Conservation (phyloP, 1,140 invertebrate genomes). For the Teleopsis dalmanni region DNA sequence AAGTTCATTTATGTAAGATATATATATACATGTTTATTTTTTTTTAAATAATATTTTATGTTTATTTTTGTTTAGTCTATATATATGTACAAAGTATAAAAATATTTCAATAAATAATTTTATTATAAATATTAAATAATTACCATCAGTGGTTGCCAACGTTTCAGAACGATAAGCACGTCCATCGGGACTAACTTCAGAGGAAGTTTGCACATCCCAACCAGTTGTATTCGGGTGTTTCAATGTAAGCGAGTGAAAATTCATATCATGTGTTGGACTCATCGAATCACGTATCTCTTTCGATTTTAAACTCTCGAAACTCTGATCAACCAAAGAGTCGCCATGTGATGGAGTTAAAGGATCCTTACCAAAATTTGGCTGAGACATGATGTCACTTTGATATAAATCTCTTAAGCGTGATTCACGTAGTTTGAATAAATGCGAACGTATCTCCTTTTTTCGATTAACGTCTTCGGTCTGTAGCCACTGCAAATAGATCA, state of each 20-base stretch:
- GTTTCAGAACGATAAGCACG: constrained; percentile 39
- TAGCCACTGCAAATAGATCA: constrained; percentile 60
- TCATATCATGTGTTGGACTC: constrained; percentile 55
- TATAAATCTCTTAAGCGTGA: constrained; percentile 65
- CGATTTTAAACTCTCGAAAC: constrained; percentile 64
- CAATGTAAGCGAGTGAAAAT: constrained; percentile 35
- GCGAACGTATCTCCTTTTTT: constrained; percentile 74
- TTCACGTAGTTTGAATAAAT: constrained; percentile 75
- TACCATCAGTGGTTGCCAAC: constrained; percentile 40
- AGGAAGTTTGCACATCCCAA: constrained; percentile 46
- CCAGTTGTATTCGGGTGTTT: constrained; percentile 40
- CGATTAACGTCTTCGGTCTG: constrained; percentile 75
- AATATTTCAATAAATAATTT: not conserved
- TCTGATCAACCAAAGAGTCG: constrained; percentile 63
- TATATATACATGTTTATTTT: not conserved
- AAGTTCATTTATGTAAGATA: not conserved
- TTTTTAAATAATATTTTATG: not conserved
- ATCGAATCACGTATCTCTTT: constrained; percentile 69
- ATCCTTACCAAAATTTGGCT: constrained; percentile 28
- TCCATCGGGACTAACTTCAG: constrained; percentile 46
- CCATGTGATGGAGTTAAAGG: constrained; percentile 50
- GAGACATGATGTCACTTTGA: constrained; percentile 47
- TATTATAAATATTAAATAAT: constrained; percentile 15
- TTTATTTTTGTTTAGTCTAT: not conserved
- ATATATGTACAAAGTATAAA: not conserved